These are phyloP conservation scores for Chaetops frenatus DNA, from an alignment of 2,113 vertebrate genomes.

Conservation along the genomic window DNA sequence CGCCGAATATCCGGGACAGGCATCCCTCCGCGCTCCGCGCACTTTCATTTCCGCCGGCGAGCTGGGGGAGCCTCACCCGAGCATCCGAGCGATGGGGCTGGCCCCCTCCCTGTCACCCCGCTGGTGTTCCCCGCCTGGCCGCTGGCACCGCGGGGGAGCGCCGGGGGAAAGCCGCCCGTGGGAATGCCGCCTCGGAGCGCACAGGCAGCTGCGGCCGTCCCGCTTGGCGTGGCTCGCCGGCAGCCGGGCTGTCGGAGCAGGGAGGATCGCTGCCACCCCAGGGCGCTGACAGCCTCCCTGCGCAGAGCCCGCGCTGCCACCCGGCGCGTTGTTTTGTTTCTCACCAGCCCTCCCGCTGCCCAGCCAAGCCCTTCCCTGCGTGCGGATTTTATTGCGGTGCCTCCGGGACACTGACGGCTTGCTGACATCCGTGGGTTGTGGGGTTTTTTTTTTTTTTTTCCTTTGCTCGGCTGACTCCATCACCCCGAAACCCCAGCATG, in stretches of 20 bases:
- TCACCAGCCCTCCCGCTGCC: not conserved
- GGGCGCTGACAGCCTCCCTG: not conserved
- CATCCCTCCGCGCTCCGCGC: not conserved
- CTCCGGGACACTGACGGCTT: not conserved
- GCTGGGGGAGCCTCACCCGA: not conserved
- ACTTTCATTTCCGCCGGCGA: not conserved
- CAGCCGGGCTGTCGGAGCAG: not conserved
- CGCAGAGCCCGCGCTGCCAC: not conserved
- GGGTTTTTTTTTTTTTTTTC: not conserved
- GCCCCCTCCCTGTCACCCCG: not conserved
- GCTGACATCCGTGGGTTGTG: not conserved
- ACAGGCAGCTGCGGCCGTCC: not conserved
- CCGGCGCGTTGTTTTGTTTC: not conserved
- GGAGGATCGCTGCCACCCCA: not conserved
- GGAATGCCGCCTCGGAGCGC: not conserved
- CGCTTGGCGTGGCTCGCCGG: not conserved
- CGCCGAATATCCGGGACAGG: not conserved
- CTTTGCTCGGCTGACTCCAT: not conserved
- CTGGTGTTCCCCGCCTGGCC: accelerated
- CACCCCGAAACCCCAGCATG: not conserved
- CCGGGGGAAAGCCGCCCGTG: not conserved
- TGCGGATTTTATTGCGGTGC: not conserved
- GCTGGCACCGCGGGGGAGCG: not conserved
- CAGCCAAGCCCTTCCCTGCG: not conserved
- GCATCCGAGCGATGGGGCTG: not conserved